Evolutionary conservation across 2,113 vertebrate species (phyloP).

Genomic region (Daphoenositta chrysoptera): DNA sequence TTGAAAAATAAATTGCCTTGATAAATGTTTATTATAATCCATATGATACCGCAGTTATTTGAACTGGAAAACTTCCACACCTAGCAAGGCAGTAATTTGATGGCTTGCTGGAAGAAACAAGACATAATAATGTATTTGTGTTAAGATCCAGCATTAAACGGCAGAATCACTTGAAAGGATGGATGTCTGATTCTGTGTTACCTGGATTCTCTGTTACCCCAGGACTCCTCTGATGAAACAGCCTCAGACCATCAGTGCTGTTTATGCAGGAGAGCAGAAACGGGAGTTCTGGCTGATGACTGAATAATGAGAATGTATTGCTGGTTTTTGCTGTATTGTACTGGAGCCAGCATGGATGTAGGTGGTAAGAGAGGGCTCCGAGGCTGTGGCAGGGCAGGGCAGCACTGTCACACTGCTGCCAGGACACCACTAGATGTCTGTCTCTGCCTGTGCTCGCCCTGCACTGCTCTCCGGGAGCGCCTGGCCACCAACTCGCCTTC

Average conservation of each 20-base stretch:
- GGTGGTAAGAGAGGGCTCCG: background rate
- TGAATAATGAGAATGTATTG: background rate
- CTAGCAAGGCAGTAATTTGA: background rate
- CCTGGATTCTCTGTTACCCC: background rate
- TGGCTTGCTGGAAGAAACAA: background rate
- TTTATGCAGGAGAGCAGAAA: background rate
- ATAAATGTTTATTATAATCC: background rate
- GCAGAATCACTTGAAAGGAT: background rate
- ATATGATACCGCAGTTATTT: background rate
- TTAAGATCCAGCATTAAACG: background rate
- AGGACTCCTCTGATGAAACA: background rate
- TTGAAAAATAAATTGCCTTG: background rate
- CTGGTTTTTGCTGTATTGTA: background rate
- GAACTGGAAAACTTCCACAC: background rate
- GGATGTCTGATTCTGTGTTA: background rate
- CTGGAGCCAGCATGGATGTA: background rate
- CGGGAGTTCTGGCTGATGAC: background rate
- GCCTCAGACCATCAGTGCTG: background rate
- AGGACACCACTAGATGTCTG: constrained; percentile 71
- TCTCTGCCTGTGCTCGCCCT: constrained; percentile 11
- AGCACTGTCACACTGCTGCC: background rate
- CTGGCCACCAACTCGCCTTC: constrained; percentile 1
- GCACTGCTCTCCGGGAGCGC: background rate
- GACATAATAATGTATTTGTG: background rate
- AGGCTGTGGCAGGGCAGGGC: background rate